Evolutionary conservation across 1,140 invertebrate genomes (phyloP), one percentile per base, ranked within the genome.

Genomic region (Campoletis sonorensis): DNA sequence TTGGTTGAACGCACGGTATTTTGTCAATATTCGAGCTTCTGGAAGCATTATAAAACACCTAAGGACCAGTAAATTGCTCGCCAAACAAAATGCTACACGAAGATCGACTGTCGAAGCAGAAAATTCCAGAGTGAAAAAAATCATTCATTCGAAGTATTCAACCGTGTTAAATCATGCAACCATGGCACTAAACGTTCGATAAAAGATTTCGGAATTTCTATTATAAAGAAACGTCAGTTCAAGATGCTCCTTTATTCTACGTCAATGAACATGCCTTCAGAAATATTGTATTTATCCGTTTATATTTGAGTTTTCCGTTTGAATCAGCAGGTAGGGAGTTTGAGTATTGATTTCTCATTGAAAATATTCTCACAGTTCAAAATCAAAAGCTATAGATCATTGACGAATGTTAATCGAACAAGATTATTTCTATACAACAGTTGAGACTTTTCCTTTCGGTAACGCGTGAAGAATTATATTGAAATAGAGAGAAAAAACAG

Each of bases 381-480:
- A 11, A 10, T 45, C 40, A 11, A 45, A 1, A 45, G 5, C 2
- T 45, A 45, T 13, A 45, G 40, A 45, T 45, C 40, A 11, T 45
- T 4, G 40, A 45, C 54, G 4, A 21, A 58, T 58, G 54, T 10
- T n/a, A 58, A 7, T 4, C 18, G 18, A 58, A 58, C 21, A 21
- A 23, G 8, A 58, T 45, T 45, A 13, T 13, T n/a, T 58, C 54
- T 18, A 7, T 58, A 10, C 54, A n/a, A 23, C 54, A 21, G 21
- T 58, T 21, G 21, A 58, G 21, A 23, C 3, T 58, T 58, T n/a
- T 2, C 30, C 7, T 21, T 23, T 21, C 16, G 18, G 18, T 58
- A 23, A 58, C 18, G 54, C 54, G 54, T 58, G 54, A 58, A 58
- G 21, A 58, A 23, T 58, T 58, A 23, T 58, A 58, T 58, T n/a